Percentiles rank a stretch among this genome's conserved stretches.
Conservation (phyloP, 2,888 invertebrate genomes). For the Caenorhabditis uteleia region DNA sequence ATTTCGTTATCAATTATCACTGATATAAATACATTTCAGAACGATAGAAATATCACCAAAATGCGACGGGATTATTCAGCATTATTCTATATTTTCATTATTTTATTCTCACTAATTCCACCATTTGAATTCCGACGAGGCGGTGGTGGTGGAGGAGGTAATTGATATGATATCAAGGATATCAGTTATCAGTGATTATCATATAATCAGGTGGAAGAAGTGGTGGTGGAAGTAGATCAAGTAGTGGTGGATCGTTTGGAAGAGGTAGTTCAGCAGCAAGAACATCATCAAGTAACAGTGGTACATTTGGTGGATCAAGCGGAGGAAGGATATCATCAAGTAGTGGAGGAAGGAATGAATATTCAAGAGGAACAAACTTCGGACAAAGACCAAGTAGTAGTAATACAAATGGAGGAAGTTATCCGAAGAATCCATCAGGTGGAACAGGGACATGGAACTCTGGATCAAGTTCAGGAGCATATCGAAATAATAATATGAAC, state of each 20-base stretch:
- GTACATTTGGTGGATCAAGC: background rate
- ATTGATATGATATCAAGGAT: too few relatives aligned
- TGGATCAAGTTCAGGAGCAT: background rate
- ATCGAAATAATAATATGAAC: background rate
- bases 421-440: background rate
- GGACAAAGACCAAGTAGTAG: constrained; percentile 2
- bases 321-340: too few relatives aligned
- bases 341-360: constrained; percentile 24
- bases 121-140: constrained; percentile 16
- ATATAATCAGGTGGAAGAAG: constrained; percentile 1
- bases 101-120: constrained; percentile 25
- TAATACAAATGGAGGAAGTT: background rate
- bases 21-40: too few relatives aligned
- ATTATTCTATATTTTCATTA: constrained; percentile 15
- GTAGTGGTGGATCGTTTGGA: background rate
- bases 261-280: background rate
- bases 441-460: constrained; percentile 7
- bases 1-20: too few relatives aligned
- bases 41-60: too few relatives aligned
- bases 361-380: constrained; percentile 19
- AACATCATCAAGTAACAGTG: constrained; percentile 1
- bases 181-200: too few relatives aligned
- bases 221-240: constrained; percentile 3
- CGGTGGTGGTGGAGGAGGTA: constrained; percentile 9
- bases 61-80: constrained; percentile 17